Conservation (phyloP, 2,113 vertebrate genomes). For the Calidris pygmaea region DNA sequence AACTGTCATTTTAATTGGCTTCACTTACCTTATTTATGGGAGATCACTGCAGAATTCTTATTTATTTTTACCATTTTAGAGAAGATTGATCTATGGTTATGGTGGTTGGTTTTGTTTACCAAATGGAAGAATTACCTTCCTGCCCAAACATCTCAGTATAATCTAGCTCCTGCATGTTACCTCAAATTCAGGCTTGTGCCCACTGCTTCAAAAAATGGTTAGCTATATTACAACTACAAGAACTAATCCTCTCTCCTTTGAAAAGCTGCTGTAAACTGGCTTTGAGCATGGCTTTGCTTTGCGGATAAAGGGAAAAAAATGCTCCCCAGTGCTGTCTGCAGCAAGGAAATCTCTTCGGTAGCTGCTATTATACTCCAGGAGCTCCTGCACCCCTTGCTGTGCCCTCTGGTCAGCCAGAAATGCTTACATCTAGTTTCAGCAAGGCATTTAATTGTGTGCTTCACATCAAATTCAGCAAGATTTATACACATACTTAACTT, state of each 20-base stretch:
- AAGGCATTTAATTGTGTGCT: background rate
- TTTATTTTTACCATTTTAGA: background rate
- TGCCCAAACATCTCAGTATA: background rate
- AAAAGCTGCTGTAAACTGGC: background rate
- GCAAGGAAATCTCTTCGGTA: background rate
- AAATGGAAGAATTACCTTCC: background rate
- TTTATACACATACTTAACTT: background rate
- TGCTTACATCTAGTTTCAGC: background rate
- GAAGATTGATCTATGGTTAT: background rate
- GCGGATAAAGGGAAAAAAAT: background rate
- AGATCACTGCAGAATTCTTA: background rate
- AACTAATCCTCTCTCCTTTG: background rate
- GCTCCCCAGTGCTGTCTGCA: background rate
- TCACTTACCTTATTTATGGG: background rate
- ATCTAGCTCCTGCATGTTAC: background rate
- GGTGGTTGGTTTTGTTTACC: background rate
- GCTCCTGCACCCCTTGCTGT: background rate
- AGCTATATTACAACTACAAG: background rate
- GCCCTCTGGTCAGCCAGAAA: background rate
- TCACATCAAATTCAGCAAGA: background rate
- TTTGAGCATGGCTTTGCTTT: background rate
- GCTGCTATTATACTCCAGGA: background rate
- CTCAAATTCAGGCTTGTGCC: background rate
- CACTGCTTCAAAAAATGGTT: background rate
- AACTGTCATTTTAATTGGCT: background rate